phyloP scores from a whole-genome alignment of 2,113 vertebrate genomes.

The Tauraco erythrolophus region DNA sequence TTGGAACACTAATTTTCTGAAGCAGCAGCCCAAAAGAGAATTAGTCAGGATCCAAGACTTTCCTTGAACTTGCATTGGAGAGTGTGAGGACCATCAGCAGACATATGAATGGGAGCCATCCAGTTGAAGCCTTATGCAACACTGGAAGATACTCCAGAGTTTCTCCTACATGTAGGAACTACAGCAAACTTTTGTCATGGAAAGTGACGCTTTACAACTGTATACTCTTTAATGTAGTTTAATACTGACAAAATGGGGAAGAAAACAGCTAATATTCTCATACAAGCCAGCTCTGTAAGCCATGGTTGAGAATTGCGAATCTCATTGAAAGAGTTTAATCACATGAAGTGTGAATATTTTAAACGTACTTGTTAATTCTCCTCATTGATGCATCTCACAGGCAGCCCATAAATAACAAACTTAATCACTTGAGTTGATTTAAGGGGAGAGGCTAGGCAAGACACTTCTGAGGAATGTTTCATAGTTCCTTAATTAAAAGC shows the following conservation, averaged over 20 bases:
- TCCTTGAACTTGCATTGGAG: neutral
- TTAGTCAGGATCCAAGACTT: neutral
- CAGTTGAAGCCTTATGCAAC: neutral
- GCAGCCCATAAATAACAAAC: too few species aligned
- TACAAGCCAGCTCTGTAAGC: neutral
- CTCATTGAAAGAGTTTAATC: neutral
- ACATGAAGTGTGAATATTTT: neutral
- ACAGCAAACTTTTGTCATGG: neutral
- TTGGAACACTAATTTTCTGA: too few species aligned
- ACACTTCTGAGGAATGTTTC: neutral
- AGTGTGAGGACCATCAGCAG: neutral
- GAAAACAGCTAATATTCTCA: neutral
- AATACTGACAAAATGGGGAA: neutral
- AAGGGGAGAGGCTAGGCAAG: neutral
- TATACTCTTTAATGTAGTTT: neutral
- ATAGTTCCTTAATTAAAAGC: neutral
- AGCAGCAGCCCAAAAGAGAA: neutral
- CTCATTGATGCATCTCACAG: too few species aligned
- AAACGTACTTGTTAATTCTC: neutral
- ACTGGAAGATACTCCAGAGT: neutral
- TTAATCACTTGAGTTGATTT: neutral
- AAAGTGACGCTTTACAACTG: neutral
- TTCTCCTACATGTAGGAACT: neutral
- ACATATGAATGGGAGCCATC: neutral
- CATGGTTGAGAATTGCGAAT: neutral